phyloP scores from a whole-genome alignment of 1,140 invertebrate genomes.

The Aporrectodea caliginosa region DNA sequence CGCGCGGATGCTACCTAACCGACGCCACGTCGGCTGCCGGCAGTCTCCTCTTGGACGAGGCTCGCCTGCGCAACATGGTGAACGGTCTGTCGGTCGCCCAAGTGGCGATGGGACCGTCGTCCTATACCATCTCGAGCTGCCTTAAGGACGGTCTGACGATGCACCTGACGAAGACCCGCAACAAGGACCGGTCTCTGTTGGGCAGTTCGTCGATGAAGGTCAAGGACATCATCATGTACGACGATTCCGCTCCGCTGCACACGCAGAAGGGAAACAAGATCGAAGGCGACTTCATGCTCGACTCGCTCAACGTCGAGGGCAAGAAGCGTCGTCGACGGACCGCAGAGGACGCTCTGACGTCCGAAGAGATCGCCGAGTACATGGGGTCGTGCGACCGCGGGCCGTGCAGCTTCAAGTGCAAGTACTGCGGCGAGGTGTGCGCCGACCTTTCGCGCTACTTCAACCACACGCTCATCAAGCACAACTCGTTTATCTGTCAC shows the following conservation, averaged over 20 bases:
- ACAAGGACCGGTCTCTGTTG: conserved; percentile 17
- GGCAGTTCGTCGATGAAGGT: conserved; percentile 8
- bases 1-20: neutral
- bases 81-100: neutral
- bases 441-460: conserved; percentile 26
- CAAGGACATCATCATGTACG: conserved; percentile 30
- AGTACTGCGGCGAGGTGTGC: conserved; percentile 20
- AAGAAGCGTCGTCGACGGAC: conserved; percentile 28
- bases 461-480: conserved; percentile 29
- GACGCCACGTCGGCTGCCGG: conserved; percentile 6
- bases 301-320: conserved; percentile 25
- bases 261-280: conserved; percentile 24
- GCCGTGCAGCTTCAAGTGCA: conserved; percentile 24
- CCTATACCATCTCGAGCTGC: neutral
- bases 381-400: conserved; percentile 18
- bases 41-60: neutral
- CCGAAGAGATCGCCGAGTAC: conserved; percentile 33
- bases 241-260: conserved; percentile 18
- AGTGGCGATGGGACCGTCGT: neutral
- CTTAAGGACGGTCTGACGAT: conserved; percentile 24
- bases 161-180: conserved; percentile 6
- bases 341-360: conserved; percentile 28
- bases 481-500: conserved; percentile 35
- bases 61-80: neutral
- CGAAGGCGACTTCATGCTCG: conserved; percentile 31